Conservation (phyloP, 64 coral and sea anemone genomes). For the Montipora capricornis region DNA sequence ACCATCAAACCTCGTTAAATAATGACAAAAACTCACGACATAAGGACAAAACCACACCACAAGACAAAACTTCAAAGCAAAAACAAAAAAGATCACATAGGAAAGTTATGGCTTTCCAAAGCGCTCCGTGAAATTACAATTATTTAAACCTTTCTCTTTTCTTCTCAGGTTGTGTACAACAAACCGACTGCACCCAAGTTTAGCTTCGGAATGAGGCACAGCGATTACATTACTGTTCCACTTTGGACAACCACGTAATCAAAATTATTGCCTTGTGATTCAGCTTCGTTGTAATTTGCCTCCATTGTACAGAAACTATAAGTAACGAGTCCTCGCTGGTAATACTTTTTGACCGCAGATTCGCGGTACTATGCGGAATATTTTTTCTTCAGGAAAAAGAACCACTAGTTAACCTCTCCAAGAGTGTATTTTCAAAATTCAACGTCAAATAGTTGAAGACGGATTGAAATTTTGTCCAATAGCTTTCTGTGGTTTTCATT, state of each 20-base stretch:
- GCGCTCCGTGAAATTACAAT: too few species aligned
- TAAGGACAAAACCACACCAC: too few species aligned
- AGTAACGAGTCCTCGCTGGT: background rate
- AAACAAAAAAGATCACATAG: too few species aligned
- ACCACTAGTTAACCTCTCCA: background rate
- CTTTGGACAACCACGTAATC: slow-evolving; percentile 11
- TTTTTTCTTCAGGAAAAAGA: background rate
- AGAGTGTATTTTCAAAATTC: background rate
- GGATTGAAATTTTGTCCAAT: background rate
- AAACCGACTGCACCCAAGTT: slow-evolving; percentile 79
- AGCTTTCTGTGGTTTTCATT: background rate
- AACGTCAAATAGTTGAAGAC: background rate
- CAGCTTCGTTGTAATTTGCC: background rate
- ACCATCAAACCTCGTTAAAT: too few species aligned
- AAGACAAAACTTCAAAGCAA: too few species aligned
- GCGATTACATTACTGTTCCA: slow-evolving; percentile 74
- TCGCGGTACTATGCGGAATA: background rate
- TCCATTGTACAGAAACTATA: background rate
- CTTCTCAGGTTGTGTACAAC: slow-evolving; percentile 81
- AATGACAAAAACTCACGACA: too few species aligned
- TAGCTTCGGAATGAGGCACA: slow-evolving; percentile 88
- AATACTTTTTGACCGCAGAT: background rate
- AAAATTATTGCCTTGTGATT: background rate
- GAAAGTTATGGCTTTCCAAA: too few species aligned
- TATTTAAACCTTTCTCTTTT: background rate